Percentiles rank a stretch among this genome's conserved stretches.
Evolutionary conservation across 2,797 vertebrate species (phyloP).

Genomic region (Alauda arvensis): DNA sequence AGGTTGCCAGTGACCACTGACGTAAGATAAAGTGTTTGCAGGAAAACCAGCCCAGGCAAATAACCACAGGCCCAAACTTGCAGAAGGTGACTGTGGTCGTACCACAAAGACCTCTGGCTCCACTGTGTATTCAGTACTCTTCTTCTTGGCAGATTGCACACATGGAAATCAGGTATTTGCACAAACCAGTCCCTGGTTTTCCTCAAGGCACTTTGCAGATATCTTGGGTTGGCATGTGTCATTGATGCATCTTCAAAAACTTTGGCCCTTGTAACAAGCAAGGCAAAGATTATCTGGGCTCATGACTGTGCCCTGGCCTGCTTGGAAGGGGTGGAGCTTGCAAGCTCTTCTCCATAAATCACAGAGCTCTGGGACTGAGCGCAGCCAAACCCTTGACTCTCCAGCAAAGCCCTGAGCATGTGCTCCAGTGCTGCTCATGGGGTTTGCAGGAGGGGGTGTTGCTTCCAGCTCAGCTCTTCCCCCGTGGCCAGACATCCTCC

Average conservation of each 20-base stretch:
- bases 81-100: background rate
- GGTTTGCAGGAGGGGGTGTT: background rate
- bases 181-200: constrained; percentile 7
- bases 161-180: background rate
- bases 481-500: background rate
- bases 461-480: background rate
- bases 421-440: background rate
- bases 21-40: background rate
- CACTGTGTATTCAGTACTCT: background rate
- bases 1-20: background rate
- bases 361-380: background rate
- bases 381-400: background rate
- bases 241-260: background rate
- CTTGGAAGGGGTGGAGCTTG: background rate
- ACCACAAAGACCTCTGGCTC: background rate
- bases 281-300: background rate
- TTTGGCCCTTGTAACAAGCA: background rate
- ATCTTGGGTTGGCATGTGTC: background rate
- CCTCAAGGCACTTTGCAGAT: constrained; percentile 1
- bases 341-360: background rate
- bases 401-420: background rate
- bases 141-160: background rate
- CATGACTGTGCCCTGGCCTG: background rate
- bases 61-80: background rate
- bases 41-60: background rate